Evolutionary conservation across 2,888 invertebrate species (phyloP), one percentile per base, ranked within the genome.

Genomic region (Podabrus alpinus): DNA sequence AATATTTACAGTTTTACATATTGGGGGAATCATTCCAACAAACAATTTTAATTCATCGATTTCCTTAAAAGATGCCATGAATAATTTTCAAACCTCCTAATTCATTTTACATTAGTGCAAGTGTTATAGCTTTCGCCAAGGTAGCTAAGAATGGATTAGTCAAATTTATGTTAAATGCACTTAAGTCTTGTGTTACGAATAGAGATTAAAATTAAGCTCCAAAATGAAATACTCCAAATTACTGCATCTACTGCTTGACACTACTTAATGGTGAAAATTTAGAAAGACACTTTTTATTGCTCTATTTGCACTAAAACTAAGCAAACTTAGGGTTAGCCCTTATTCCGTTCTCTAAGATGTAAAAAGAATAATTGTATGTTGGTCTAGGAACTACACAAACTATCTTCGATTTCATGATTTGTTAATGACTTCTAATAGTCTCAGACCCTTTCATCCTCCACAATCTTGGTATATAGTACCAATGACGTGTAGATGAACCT

Each of bases 131-230:
- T 68, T 67, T 25, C 67, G 29, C 45, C 69, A 45, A 45, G 68
- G 45, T 15, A 68, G 21, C 59, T 59, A 70, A 73, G 69, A 64
- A 69, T 15, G 69, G 73, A 73, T 73, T 73, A 73, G 73, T 73
- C 73, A 73, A 73, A 73, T 73, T 73, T 73, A 73, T 73, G 73
- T 69, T 69, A 73, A 73, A 73, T 69, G 69, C 73, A 73, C 73
- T 69, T 73, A 69, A 64, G 59, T 59, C 64, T 24, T 67, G 21
- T 66, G 66, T 69, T 68, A 68, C 67, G 72, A 68, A 68, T 59
- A 59, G 72, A 61, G 72, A 68, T 72, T 72, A 72, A 61, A 72
- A 45, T 68, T 68, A 72, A 72, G 72, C 68, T 45, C 68, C 19
- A 64, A 72, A 72, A 60, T 72, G 62, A 71, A 72, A 72, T 61